Evolutionary conservation across 2,797 vertebrate species (phyloP), one percentile per base, ranked within the genome.

Genomic region (Poecile montanus): DNA sequence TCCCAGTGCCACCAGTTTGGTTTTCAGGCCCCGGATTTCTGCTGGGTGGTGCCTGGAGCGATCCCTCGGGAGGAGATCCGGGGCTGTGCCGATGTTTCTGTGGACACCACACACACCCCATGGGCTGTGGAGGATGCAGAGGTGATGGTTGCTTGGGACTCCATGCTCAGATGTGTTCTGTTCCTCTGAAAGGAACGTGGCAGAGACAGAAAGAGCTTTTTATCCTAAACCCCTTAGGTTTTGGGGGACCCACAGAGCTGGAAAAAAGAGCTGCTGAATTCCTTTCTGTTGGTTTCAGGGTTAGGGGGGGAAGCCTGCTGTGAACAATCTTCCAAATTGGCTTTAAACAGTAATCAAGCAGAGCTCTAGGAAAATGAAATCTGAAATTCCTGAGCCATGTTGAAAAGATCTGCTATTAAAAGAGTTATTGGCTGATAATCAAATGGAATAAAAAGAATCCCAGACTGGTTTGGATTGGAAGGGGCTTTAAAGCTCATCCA

Each of bases 1-100:
- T 48, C 66, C 63, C 60, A 61, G 63, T 45, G 29, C 14, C 23
- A 3, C 48, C 8, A 6, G 54, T 61, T 38, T 47, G 83, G n/a
- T 5, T 21, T 16, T 1, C 8, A 26, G 54, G 13, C 19, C 7
- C 10, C 1, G 6, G 15, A 0, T 29, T 21, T 8, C 27, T 32
- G 58, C 78, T 68, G 51, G 34, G 5, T 7, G 9, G 26, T 47
- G 36, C 75, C 53, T 27, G 22, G 44, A 32, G 74, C 22, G 45
- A 13, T 40, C 21, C 13, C 57, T 50, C 13, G 11, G 34, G 18
- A 25, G 73, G 3, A 6, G 63, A 16, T 38, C 38, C 18, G 20
- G 82, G 83, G 73, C 65, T 15, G 70, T 85, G 68, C 62, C 13
- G n/a, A 12, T 3, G 63, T 97, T 96, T 95, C 96, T 95, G 26